These are phyloP conservation scores for Drosophila gaucha DNA, from an alignment of 2,888 invertebrate species.

Conservation along the genomic window DNA sequence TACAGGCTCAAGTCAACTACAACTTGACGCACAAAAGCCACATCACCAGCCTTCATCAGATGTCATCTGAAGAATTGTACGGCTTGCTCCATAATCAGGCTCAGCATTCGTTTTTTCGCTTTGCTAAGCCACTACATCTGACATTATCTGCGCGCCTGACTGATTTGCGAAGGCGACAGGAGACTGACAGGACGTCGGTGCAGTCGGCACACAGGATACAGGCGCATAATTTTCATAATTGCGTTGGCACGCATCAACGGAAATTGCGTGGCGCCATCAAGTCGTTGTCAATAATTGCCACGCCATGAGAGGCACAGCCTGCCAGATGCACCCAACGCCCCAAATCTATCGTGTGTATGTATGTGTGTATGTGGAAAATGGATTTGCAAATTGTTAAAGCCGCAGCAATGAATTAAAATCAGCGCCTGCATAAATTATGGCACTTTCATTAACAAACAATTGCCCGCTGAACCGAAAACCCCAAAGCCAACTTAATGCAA, in stretches of 20 bases:
- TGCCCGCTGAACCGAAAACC: slow-evolving; percentile 16
- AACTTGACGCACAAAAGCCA: slow-evolving; percentile 52
- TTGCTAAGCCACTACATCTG: slow-evolving; percentile 36
- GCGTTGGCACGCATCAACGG: slow-evolving; percentile 68
- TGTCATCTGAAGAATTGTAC: slow-evolving; percentile 38
- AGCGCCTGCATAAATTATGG: slow-evolving; percentile 59
- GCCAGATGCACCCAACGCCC: neutral
- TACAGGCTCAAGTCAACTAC: slow-evolving; percentile 49
- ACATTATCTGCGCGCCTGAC: slow-evolving; percentile 57
- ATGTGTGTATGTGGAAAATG: slow-evolving; percentile 30
- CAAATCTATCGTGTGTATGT: neutral
- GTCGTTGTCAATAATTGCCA: slow-evolving; percentile 68
- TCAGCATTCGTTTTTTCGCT: slow-evolving; percentile 8
- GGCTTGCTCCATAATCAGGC: slow-evolving; percentile 25
- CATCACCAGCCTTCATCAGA: slow-evolving; percentile 44
- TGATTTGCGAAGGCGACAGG: slow-evolving; percentile 46
- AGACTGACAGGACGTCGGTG: neutral
- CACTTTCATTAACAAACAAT: slow-evolving; percentile 65
- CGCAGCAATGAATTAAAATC: slow-evolving; percentile 63
- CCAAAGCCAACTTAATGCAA: slow-evolving; percentile 46
- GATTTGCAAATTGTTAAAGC: slow-evolving; percentile 49
- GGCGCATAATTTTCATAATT: slow-evolving; percentile 67
- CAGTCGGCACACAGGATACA: slow-evolving; percentile 6
- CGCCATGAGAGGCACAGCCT: slow-evolving; percentile 20
- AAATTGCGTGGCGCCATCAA: slow-evolving; percentile 70